Base-by-base conservation (phyloP, 2,888 invertebrate genomes). In the Habroteleia sp. region DNA sequence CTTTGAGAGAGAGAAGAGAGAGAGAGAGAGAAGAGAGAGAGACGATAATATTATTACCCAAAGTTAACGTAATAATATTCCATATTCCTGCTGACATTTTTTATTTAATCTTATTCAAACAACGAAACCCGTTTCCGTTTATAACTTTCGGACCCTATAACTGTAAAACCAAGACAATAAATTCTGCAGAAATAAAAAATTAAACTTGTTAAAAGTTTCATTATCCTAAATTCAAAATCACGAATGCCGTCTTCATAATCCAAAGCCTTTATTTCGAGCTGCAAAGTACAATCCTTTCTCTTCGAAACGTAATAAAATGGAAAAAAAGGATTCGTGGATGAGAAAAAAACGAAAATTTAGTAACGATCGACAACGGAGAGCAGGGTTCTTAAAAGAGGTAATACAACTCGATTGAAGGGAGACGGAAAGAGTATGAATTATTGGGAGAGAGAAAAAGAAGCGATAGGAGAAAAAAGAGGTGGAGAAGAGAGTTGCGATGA, bases 401-500 rank as follows among this genome's bases (percentile, higher is more conserved):
- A 58, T 42, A 50, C 58, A 72, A 52, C 50, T 42, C 48, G 72
- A 63, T 63, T 56, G 56, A 42, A 65, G 37, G 42, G 27, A 65
- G 63, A 65, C 1, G 48, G 58, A 50, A 44, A n/a, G 50, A 56
- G 72, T 33, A 65, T 48, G 56, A 56, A 72, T 72, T 42, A 72
- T 54, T 44, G 63, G 44, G 35, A 23, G 65, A 62, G 69, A 48
- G 44, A 58, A 65, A 65, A 66, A 56, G 69, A 44, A 41, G 65
- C 58, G 54, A 37, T 10, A 44, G 23, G 42, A 27, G 52, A 44
- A 74, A 48, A 71, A 52, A 74, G 62, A 41, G 35, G 63, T 17
- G 54, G 52, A 72, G 75, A 52, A n/a, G n/a, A n/a, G n/a, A 52
- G 56, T 39, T 62, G 46, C 25, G 56, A 69, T 63, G 76, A 62